Percentiles rank a stretch among this genome's conserved stretches.
phyloP scores from a whole-genome alignment of 2,888 invertebrate species.

The Drosophila diplacantha region DNA sequence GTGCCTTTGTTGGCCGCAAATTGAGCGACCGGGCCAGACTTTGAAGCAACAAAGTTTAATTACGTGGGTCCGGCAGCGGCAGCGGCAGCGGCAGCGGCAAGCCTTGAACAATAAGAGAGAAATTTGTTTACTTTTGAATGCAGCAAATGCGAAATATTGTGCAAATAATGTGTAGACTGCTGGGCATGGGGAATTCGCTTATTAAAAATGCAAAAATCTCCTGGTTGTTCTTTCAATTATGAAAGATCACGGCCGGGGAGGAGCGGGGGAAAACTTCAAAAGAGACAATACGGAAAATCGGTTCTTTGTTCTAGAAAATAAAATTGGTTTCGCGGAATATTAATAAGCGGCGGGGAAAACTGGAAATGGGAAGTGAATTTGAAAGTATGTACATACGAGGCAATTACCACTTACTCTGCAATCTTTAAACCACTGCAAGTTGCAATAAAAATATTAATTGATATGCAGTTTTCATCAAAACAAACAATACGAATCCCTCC shows the following conservation, averaged over 20 bases:
- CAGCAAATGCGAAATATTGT: slow-evolving; percentile 56
- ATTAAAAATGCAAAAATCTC: slow-evolving; percentile 34
- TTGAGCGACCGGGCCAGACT: slow-evolving; percentile 65
- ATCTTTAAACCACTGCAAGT: background rate
- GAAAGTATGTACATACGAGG: background rate
- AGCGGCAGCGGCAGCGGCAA: slow-evolving; percentile 8
- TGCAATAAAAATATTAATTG: too few relatives aligned
- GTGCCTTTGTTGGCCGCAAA: slow-evolving; percentile 66
- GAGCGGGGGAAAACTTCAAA: slow-evolving; percentile 12
- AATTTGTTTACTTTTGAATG: slow-evolving; percentile 52
- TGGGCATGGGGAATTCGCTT: slow-evolving; percentile 33
- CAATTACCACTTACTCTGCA: background rate
- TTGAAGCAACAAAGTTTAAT: slow-evolving; percentile 70
- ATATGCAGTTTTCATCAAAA: background rate
- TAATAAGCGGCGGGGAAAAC: slow-evolving; percentile 5
- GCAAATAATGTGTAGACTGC: slow-evolving; percentile 49
- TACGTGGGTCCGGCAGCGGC: slow-evolving; percentile 44
- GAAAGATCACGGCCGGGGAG: slow-evolving; percentile 7
- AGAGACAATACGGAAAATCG: slow-evolving; percentile 6
- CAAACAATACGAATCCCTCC: background rate
- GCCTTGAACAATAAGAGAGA: slow-evolving; percentile 38
- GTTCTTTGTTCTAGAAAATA: slow-evolving; percentile 8
- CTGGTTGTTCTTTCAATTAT: slow-evolving; percentile 22
- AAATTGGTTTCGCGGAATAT: slow-evolving; percentile 12
- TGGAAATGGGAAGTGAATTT: background rate